phyloP scores from a whole-genome alignment of 2,797 vertebrate genomes.

The Tadarida brasiliensis region DNA sequence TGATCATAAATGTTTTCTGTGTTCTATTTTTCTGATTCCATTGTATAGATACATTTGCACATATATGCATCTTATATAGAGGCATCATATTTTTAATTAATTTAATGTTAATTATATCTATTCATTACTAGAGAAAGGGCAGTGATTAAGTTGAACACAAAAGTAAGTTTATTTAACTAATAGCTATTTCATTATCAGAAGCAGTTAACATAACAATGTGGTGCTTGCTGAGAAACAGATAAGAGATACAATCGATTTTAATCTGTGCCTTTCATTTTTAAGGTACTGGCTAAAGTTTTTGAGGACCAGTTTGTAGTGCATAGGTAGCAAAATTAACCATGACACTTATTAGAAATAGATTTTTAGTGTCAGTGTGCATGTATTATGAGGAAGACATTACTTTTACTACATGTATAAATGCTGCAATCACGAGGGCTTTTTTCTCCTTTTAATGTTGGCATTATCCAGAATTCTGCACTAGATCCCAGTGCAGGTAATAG shows the following conservation, averaged over 20 bases:
- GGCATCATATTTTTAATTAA: neutral
- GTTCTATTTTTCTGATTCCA: neutral
- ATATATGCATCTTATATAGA: neutral
- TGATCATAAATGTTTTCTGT: neutral
- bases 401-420: neutral
- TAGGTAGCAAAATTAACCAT: neutral
- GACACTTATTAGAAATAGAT: neutral
- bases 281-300: neutral
- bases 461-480: neutral
- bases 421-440: neutral
- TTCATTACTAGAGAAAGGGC: neutral
- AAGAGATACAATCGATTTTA: neutral
- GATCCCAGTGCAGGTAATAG: neutral
- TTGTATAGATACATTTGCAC: neutral
- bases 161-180: slow-evolving; percentile 20
- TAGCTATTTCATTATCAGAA: neutral
- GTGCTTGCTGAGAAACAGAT: neutral
- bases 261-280: neutral
- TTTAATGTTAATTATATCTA: neutral
- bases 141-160: neutral
- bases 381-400: neutral
- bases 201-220: neutral
- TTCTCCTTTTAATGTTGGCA: neutral
- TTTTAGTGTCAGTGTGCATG: neutral
- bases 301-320: neutral